phyloP scores from a whole-genome alignment of 2,113 vertebrate genomes.

The Trogon melanurus region DNA sequence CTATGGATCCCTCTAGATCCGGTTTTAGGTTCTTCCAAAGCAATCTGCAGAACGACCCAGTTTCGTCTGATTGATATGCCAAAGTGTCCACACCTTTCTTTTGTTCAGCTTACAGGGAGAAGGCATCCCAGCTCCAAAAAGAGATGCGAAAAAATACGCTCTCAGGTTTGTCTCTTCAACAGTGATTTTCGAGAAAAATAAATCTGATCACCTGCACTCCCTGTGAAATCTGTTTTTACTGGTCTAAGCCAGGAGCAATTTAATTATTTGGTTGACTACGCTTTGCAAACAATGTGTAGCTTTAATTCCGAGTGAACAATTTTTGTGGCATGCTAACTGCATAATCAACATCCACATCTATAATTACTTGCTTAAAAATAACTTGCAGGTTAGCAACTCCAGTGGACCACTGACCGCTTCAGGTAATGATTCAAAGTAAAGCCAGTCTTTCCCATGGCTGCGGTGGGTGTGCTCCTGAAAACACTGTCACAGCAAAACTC shows the following conservation, averaged over 20 bases:
- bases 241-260: not conserved
- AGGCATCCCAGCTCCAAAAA: not conserved
- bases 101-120: not conserved
- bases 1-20: not conserved
- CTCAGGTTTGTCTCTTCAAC: not conserved
- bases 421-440: not conserved
- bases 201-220: not conserved
- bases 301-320: not conserved
- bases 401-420: not conserved
- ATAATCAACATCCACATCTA: not conserved
- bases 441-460: not conserved
- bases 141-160: not conserved
- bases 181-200: not conserved
- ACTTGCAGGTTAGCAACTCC: not conserved
- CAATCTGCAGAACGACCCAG: not conserved
- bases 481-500: not conserved
- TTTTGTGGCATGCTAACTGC: not conserved
- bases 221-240: not conserved
- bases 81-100: conserved; percentile 16
- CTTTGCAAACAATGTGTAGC: not conserved
- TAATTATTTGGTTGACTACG: conserved; percentile 12
- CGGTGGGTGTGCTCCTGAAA: not conserved
- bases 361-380: not conserved
- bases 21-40: not conserved
- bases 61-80: not conserved